Percentiles rank a stretch among this genome's conserved stretches.
Conservation (phyloP, 2,113 vertebrate genomes). For the Trogon surrucura region DNA sequence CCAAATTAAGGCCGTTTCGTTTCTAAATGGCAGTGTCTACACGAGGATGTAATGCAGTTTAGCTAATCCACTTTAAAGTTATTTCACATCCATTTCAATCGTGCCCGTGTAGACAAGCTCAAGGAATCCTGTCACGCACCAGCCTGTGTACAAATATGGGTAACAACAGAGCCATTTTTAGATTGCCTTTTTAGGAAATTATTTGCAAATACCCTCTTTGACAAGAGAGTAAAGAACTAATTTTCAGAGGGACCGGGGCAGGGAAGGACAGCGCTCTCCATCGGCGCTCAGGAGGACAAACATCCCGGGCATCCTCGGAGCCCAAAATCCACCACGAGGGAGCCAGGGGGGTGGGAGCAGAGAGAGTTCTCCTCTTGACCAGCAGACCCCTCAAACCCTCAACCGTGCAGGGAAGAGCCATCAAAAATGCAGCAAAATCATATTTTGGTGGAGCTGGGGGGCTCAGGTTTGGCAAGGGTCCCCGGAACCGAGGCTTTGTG, state of each 20-base stretch:
- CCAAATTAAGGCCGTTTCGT: conserved; percentile 52
- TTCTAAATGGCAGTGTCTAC: conserved; percentile 62
- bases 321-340: background rate
- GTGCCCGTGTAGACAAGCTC: conserved; percentile 31
- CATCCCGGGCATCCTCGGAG: accelerated
- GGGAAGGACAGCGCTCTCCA: background rate
- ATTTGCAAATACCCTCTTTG: conserved; percentile 61
- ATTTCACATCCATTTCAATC: conserved; percentile 57
- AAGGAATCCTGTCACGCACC: background rate
- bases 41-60: conserved; percentile 46
- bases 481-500: background rate
- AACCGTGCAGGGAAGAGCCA: background rate
- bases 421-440: background rate
- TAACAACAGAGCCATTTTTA: conserved; percentile 56
- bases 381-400: background rate
- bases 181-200: conserved; percentile 69
- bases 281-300: background rate
- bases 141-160: conserved; percentile 70
- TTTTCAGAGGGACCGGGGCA: background rate
- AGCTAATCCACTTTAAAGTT: conserved; percentile 65
- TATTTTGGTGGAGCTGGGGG: background rate
- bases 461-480: background rate
- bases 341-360: accelerated
- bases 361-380: accelerated
- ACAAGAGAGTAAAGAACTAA: conserved; percentile 22